Evolutionary conservation across 2,888 invertebrate species (phyloP), one percentile per base, ranked within the genome.

Genomic region (Drosophila putrida): DNA sequence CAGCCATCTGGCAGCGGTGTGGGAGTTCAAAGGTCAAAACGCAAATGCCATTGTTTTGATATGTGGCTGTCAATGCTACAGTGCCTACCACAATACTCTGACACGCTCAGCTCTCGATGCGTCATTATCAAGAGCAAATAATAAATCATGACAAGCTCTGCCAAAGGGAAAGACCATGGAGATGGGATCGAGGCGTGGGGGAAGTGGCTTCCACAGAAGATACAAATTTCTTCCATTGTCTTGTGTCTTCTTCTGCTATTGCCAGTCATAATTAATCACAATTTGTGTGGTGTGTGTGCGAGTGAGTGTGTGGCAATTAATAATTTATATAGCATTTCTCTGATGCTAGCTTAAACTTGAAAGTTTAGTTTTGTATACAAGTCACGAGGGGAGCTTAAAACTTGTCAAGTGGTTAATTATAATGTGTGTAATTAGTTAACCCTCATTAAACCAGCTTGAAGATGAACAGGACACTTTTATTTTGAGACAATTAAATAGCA

Each of bases 61-160:
- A 86, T 75, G 72, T 65, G 71, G 66, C 82, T 87, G 82, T 71
- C 84, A 87, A 83, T 86, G 81, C 35, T 62, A 46, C 68, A 68
- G 70, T 61, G 75, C 47, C 75, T 63, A 31, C 39, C 54, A 46
- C 43, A 58, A 67, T 43, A 43, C 49, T 20, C 57, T 27, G 28
- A 20, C 50, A 53, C 31, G 20, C 47, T 10, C 20, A 61, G 55
- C 71, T 64, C 66, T 59, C 62, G n/a, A 68, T 82, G 82, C 72
- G 67, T 82, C 86, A 86, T 88, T 88, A 88, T 88, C 81, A 78
- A 86, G 82, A 75, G 80, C 71, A 88, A 88, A 86, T 83, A 82
- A 86, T 86, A 88, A 86, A 86, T 86, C 83, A 86, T 82, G 69
- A 74, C 76, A 63, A 63, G 67, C 77, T 54, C 66, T 49, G 64